Evolutionary conservation across 1,140 invertebrate genomes (phyloP).

Genomic region (Zeugodacus cucurbitae): DNA sequence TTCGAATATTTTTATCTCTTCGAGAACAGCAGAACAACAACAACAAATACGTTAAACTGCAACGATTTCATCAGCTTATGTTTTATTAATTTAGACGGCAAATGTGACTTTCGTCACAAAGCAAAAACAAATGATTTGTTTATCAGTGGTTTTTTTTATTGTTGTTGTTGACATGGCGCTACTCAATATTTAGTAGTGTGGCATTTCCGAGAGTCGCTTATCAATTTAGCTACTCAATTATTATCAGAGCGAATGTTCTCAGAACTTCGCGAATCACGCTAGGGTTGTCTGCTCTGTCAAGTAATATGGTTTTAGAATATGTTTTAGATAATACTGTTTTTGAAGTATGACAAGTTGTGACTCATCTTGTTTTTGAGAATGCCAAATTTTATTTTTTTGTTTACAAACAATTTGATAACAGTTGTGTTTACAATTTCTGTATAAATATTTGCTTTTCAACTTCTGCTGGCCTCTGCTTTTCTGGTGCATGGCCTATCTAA

Average conservation of each 20-base stretch:
- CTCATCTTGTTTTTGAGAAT: background rate
- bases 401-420: background rate
- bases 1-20: background rate
- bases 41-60: background rate
- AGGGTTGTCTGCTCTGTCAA: background rate
- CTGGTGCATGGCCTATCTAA: background rate
- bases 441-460: too few relatives aligned
- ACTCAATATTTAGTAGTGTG: background rate
- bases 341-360: background rate
- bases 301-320: background rate
- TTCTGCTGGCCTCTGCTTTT: too few relatives aligned
- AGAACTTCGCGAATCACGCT: background rate
- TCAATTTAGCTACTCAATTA: background rate
- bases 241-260: background rate
- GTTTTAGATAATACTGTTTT: background rate
- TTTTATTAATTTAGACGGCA: background rate
- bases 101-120: too few relatives aligned
- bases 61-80: conserved; percentile 9
- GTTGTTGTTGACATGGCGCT: background rate
- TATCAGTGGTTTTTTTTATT: background rate
- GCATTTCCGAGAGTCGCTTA: background rate
- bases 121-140: too few relatives aligned
- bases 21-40: background rate
- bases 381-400: background rate
- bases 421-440: background rate